Conservation (phyloP, 1,140 invertebrate genomes). For the Caerostris extrusa region DNA sequence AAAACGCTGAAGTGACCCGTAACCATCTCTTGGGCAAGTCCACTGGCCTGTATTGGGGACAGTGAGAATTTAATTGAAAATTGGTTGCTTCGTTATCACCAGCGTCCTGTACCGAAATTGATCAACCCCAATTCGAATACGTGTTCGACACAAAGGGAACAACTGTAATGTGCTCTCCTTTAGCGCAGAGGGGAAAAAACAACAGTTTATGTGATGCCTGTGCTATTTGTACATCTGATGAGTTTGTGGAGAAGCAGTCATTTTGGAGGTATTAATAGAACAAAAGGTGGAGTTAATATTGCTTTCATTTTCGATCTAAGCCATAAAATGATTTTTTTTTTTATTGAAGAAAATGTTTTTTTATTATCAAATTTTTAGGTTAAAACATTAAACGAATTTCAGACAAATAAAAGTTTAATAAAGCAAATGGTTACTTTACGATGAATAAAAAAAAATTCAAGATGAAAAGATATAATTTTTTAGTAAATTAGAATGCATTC, state of each 20-base stretch:
- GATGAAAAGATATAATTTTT: no score
- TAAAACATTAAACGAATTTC: no score
- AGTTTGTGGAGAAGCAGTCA: neutral
- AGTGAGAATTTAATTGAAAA: conserved; percentile 65
- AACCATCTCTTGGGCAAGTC: conserved; percentile 39
- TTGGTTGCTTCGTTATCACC: conserved; percentile 47
- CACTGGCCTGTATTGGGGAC: conserved; percentile 43
- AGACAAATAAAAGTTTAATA: no score
- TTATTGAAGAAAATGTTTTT: no score
- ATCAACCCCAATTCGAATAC: conserved; percentile 56
- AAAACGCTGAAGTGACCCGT: conserved; percentile 37
- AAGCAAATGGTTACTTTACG: no score
- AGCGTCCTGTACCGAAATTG: conserved; percentile 57
- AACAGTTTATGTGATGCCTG: neutral
- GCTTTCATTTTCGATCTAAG: neutral
- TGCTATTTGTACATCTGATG: neutral
- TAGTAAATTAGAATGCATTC: no score
- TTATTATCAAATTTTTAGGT: no score
- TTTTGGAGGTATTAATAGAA: neutral
- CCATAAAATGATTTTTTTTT: no score
- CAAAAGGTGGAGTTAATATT: neutral
- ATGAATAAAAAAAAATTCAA: no score
- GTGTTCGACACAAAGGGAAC: conserved; percentile 18
- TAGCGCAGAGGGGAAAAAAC: neutral
- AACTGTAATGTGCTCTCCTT: conserved; percentile 29